A percentile compares a stretch with the other conserved stretches of the same genome.
phyloP scores from a whole-genome alignment of 2,797 vertebrate species.

The Corythornis leucogaster region DNA sequence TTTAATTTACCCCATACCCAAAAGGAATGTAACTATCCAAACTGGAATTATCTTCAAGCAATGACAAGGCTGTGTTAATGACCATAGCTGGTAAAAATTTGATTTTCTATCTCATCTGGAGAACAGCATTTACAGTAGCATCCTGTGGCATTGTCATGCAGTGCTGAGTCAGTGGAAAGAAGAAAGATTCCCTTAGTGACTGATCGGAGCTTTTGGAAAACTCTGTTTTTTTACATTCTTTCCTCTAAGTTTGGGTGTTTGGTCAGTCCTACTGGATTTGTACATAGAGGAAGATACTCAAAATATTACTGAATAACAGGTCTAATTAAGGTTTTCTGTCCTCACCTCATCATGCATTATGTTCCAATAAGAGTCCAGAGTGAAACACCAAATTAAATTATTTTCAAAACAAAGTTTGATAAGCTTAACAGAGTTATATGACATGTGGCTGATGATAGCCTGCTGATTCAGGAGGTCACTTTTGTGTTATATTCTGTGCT shows the following conservation, averaged over 20 bases:
- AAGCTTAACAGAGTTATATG: not conserved
- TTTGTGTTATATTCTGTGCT: not conserved
- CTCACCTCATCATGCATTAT: not conserved
- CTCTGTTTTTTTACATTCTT: not conserved
- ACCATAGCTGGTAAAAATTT: conserved; percentile 35
- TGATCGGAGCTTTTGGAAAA: not conserved
- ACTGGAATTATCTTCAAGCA: not conserved
- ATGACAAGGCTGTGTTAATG: not conserved
- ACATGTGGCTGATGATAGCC: not conserved
- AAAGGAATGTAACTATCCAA: conserved; percentile 29
- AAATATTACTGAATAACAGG: not conserved
- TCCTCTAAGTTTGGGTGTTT: not conserved
- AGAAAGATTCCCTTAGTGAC: not conserved
- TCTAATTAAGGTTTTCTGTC: not conserved
- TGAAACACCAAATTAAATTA: not conserved
- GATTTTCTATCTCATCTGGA: conserved; percentile 22
- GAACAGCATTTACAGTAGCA: not conserved
- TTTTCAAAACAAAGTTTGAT: not conserved
- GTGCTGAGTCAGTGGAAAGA: not conserved
- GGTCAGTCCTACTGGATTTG: not conserved
- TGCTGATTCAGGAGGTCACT: not conserved
- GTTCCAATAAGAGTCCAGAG: not conserved
- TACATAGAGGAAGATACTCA: not conserved
- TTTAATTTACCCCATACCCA: conserved; percentile 30
- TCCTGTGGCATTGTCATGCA: not conserved